Evolutionary conservation across 2,888 invertebrate species (phyloP).

Genomic region (Microctonus brassicae): DNA sequence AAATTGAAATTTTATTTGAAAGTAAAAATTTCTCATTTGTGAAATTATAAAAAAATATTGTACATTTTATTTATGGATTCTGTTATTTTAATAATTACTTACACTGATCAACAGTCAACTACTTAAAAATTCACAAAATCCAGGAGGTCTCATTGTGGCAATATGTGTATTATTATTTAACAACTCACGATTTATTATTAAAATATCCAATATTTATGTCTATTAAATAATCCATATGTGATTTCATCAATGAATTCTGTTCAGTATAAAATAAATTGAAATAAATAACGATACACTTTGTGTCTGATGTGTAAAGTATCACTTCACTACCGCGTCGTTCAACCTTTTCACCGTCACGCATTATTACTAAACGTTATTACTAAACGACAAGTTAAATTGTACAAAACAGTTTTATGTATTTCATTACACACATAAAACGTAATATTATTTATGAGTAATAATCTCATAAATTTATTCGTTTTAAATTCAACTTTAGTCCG

Average conservation of each 20-base stretch:
- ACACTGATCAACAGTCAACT: slow-evolving; percentile 48
- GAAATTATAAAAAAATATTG: not conserved
- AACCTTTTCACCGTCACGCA: not conserved
- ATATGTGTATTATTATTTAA: slow-evolving; percentile 3
- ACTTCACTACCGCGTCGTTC: slow-evolving; percentile 26
- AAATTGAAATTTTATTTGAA: not conserved
- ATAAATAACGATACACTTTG: not conserved
- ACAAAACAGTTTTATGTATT: not conserved
- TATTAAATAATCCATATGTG: not conserved
- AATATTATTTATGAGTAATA: not conserved
- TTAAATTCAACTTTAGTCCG: not conserved
- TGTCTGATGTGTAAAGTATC: not conserved
- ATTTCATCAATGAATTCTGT: not conserved
- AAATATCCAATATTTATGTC: not conserved
- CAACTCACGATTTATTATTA: not conserved
- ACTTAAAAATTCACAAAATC: slow-evolving; percentile 41
- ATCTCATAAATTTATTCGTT: not conserved
- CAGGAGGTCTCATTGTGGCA: slow-evolving; percentile 42
- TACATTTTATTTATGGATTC: not conserved
- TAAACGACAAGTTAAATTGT: not conserved
- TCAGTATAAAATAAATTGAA: not conserved
- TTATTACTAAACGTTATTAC: slow-evolving; percentile 9
- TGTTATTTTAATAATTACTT: slow-evolving; percentile 33
- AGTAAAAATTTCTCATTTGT: not conserved
- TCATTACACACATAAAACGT: not conserved